Evolutionary conservation across 2,113 vertebrate species (phyloP), one percentile per base, ranked within the genome.

Genomic region (Hiodon alosoides): DNA sequence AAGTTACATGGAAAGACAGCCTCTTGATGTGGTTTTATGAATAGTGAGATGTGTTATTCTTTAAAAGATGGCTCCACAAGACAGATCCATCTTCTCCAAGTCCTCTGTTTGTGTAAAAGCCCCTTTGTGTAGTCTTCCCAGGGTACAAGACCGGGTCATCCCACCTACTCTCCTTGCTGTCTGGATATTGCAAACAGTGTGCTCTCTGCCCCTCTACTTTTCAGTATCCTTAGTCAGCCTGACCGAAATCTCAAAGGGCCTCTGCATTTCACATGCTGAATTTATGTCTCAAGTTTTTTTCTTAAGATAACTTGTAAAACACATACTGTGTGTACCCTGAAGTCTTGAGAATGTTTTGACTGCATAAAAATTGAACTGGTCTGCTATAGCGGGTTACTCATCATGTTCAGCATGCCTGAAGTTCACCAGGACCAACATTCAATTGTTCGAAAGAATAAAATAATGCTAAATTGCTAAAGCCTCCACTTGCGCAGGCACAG

Each of bases 21-120:
- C 47, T 80, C 78, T 89, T 90, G 84, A 90, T 89, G 90, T 91
- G 90, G 88, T 88, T 87, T 68, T 76, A 71, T 72, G 80, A 80
- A 84, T 81, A 69, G 80, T 79, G 81, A 85, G 83, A 83, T 86
- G 79, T 88, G 87, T 89, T 90, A 81, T 88, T 87, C 82, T 87
- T 87, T 83, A 82, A 81, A 76, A 76, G 78, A 68, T 78, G 82
- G 81, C 82, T 87, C 79, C 84, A 84, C 81, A 81, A 85, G 65
- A 75, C 81, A 78, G 77, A 87, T 81, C 83, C 81, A 87, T 87
- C 83, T 83, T 62, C 79, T 81, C 79, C 81, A 81, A 76, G 83
- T 85, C 81, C 85, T 87, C 83, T 81, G 82, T 83, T 82, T 79
- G 75, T 82, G 78, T 81, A 82, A 81, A 78, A 75, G 78, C 76